These are phyloP conservation scores for Pygocentrus nattereri DNA, from an alignment of 2,797 vertebrate genomes.

Conservation along the genomic window DNA sequence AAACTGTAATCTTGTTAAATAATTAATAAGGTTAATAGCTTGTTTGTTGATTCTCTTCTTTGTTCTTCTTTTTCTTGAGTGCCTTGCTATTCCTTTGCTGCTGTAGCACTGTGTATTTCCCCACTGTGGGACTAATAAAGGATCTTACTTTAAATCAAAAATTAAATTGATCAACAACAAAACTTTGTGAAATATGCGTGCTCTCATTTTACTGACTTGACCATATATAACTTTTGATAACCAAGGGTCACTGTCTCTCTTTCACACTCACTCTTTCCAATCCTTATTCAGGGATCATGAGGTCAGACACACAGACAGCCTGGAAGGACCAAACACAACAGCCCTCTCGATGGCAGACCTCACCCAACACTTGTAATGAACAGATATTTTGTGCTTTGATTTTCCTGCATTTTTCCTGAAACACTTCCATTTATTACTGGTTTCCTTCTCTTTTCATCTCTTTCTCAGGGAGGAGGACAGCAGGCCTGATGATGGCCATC, in stretches of 20 bases:
- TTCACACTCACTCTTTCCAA: not conserved
- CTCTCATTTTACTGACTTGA: too few species aligned
- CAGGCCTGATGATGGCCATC: constrained; percentile 17
- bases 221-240: too few species aligned
- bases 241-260: not conserved
- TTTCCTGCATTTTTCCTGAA: not conserved
- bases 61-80: too few species aligned
- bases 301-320: constrained; percentile 65
- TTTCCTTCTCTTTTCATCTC: not conserved
- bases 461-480: constrained; percentile 35
- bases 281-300: constrained; percentile 41
- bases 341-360: constrained; percentile 70
- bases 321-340: constrained; percentile 64
- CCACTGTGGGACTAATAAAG: too few species aligned
- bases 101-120: too few species aligned
- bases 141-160: too few species aligned
- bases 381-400: not conserved
- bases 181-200: too few species aligned
- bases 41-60: too few species aligned
- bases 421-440: not conserved
- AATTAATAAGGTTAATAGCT: too few species aligned
- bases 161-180: too few species aligned
- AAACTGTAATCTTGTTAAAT: too few species aligned
- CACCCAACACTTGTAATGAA: constrained; percentile 65
- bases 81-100: too few species aligned